Evolutionary conservation across 2,797 vertebrate species (phyloP).

Genomic region (Morus bassanus): DNA sequence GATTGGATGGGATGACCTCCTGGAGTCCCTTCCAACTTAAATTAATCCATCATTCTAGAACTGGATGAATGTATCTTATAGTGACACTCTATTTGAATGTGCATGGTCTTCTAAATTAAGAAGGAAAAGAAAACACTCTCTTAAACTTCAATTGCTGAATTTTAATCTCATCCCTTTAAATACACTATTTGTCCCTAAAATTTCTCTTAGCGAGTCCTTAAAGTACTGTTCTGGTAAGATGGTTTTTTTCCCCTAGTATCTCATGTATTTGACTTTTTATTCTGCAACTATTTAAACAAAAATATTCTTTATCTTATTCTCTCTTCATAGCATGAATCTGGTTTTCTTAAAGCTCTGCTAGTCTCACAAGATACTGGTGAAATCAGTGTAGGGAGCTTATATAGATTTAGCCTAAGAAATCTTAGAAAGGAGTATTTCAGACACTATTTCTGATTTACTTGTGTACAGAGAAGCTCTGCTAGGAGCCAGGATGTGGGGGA

Average conservation of each 20-base stretch:
- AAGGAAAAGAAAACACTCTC: not conserved
- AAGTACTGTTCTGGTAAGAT: not conserved
- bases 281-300: not conserved
- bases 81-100: not conserved
- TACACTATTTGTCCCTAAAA: not conserved
- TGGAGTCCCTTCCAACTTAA: not conserved
- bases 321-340: rapidly evolving
- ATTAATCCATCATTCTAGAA: not conserved
- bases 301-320: not conserved
- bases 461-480: not conserved
- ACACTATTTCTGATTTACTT: not conserved
- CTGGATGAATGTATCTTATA: not conserved
- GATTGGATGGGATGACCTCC: not conserved
- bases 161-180: not conserved
- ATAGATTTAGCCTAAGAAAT: not conserved
- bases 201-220: not conserved
- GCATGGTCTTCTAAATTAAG: not conserved
- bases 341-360: not conserved
- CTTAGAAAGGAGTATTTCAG: not conserved
- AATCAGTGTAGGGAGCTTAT: not conserved
- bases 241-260: not conserved
- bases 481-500: not conserved
- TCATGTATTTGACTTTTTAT: not conserved
- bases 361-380: not conserved
- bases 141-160: not conserved